Evolutionary conservation across 2,888 invertebrate genomes (phyloP), one percentile per base, ranked within the genome.

Genomic region (Tiliacea citrago): DNA sequence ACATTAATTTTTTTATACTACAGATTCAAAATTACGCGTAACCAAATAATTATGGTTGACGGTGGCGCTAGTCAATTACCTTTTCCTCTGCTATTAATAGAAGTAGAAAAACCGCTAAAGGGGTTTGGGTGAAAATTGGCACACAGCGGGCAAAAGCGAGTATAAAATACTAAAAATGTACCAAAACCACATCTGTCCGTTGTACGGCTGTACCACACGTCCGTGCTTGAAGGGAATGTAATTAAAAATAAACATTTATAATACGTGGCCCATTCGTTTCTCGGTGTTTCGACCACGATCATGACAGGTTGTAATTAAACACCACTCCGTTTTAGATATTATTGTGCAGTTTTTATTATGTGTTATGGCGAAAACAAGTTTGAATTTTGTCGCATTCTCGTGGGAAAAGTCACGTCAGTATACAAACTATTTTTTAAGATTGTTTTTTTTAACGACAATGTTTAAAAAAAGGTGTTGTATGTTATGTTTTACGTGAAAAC

Each of bases 191-290:
- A 83, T 73, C 75, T 75, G 75, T 57, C 70, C 65, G 68, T 49
- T 39, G 53, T 66, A 61, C 58, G 68, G 63, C 39, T 45, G 61
- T 66, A 58, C 75, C 66, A 85, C 86, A 79, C 69, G 73, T 77
- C 47, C 72, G 83, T 68, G 84, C 80, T 83, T 83, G 84, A 81
- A 80, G 72, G 78, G 80, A 88, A 88, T 86, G 84, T 86, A 88
- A 86, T 86, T 86, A 88, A 88, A 88, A 84, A 86, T 88, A 86
- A 86, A 86, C 84, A 86, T 86, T 86, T 84, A 80, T 88, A 85
- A 86, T 87, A 86, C 79, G 67, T 63, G 68, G 69, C 70, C 72
- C 75, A 87, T 83, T 79, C 77, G 69, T 80, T 87, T 67, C 66
- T 75, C 70, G 83, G 79, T 81, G 81, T 80, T 81, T 82, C 57